phyloP scores from a whole-genome alignment of 2,113 vertebrate genomes.

The Oreamnos americanus region DNA sequence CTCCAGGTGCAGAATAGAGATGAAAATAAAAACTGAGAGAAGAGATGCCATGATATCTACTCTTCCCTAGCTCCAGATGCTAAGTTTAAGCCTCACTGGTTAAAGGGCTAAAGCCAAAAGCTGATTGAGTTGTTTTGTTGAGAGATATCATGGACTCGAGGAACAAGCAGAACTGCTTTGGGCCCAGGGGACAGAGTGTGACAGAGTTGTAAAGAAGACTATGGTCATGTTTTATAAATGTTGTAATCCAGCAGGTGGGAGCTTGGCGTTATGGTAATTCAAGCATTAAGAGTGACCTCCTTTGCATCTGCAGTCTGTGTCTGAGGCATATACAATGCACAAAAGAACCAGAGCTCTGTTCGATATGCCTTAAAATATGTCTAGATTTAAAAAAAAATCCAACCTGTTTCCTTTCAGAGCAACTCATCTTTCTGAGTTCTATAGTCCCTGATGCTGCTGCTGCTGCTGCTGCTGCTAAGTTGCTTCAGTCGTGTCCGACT shows the following conservation, averaged over 20 bases:
- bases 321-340: background rate
- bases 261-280: slow-evolving; percentile 23
- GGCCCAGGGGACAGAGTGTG: slow-evolving; percentile 35
- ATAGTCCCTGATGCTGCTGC: background rate
- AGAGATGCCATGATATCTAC: background rate
- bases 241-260: slow-evolving; percentile 45
- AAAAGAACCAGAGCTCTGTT: slow-evolving; percentile 4
- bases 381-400: background rate
- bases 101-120: background rate
- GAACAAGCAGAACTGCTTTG: slow-evolving; percentile 12
- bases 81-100: slow-evolving; percentile 1
- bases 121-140: slow-evolving; percentile 39
- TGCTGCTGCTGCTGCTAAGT: background rate
- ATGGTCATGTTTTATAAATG: slow-evolving; percentile 31
- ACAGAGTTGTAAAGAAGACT: slow-evolving; percentile 30
- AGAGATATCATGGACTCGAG: background rate
- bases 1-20: background rate
- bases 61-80: background rate
- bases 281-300: slow-evolving; percentile 22
- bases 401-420: background rate
- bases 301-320: slow-evolving; percentile 14
- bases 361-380: background rate
- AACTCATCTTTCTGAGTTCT: slow-evolving; percentile 30
- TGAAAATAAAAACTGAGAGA: background rate
- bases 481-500: fast-evolving